Evolutionary conservation across 2,113 vertebrate species (phyloP).

Genomic region (Alaudala cheleensis): DNA sequence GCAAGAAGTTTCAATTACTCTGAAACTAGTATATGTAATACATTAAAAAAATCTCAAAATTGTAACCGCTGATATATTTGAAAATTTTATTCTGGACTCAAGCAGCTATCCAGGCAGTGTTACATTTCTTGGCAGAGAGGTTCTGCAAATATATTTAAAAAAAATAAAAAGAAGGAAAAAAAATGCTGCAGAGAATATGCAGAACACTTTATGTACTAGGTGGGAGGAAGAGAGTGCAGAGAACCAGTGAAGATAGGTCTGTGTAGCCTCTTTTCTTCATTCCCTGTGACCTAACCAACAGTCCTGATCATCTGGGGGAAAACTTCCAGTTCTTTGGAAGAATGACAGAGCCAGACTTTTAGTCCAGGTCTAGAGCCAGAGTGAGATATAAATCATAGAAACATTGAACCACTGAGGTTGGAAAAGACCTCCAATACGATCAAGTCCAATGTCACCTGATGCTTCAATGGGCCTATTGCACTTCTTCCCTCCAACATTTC

Average conservation of each 20-base stretch:
- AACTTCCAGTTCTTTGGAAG: neutral
- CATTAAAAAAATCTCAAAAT: neutral
- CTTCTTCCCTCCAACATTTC: neutral
- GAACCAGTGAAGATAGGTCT: neutral
- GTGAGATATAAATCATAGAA: neutral
- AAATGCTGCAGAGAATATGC: neutral
- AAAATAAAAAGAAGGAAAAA: neutral
- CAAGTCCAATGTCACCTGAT: neutral
- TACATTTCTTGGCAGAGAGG: neutral
- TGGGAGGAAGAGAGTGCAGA: neutral
- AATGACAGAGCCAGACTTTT: neutral
- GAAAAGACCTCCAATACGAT: neutral
- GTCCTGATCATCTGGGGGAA: neutral
- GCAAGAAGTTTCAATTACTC: neutral
- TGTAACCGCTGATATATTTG: neutral
- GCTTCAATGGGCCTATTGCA: neutral
- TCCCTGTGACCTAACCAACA: neutral
- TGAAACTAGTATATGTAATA: neutral
- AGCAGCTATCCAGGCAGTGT: neutral
- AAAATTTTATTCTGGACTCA: neutral
- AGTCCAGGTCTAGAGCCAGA: neutral
- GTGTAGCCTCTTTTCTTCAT: neutral
- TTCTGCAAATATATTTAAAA: neutral
- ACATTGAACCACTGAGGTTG: rapidly evolving
- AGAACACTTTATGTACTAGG: neutral